Evolutionary conservation across 2,888 invertebrate genomes (phyloP), one percentile per base, ranked within the genome.

Genomic region (Epinotia nisella): DNA sequence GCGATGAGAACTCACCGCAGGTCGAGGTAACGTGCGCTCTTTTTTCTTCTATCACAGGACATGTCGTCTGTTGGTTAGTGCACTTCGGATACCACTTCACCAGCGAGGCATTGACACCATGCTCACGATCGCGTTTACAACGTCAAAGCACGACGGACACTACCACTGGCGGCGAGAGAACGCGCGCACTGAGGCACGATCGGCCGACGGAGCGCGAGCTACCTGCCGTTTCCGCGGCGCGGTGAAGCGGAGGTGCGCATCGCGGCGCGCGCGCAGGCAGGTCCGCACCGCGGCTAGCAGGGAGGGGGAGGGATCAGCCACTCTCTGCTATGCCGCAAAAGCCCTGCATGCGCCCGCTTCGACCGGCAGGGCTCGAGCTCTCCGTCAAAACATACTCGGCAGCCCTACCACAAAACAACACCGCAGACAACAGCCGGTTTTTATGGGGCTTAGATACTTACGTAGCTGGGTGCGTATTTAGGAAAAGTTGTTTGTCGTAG

Each of bases 31-130:
- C 93, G 93, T 84, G 90, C 91, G 84, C 90, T 87, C 85, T 92
- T 93, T 84, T 90, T 91, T 92, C 91, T 91, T 89, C 92, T 91
- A 84, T 93, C 93, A 89, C 92, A 92, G 90, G 93, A 93, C 93
- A 93, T 93, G 83, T 90, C 91, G 91, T 87, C 78, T 83, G 87
- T 87, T 80, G 85, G 86, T 80, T 78, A 81, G 78, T 87, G 81
- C 90, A 90, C 90, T 88, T 83, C 78, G 85, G 85, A 85, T 85
- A 89, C 78, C 89, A 92, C 91, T 91, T 91, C 90, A 93, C 90
- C 85, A 89, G 83, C 82, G 83, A 84, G 85, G 85, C 83, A 84
- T 82, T 83, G 85, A 83, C 88, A 90, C 83, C 93, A 92, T 93
- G 89, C 82, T 91, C 86, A 84, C 88, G 85, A 77, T 78, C 78